Evolutionary conservation across 1,140 invertebrate genomes (phyloP).

Genomic region (Panagrolaimus sp.): DNA sequence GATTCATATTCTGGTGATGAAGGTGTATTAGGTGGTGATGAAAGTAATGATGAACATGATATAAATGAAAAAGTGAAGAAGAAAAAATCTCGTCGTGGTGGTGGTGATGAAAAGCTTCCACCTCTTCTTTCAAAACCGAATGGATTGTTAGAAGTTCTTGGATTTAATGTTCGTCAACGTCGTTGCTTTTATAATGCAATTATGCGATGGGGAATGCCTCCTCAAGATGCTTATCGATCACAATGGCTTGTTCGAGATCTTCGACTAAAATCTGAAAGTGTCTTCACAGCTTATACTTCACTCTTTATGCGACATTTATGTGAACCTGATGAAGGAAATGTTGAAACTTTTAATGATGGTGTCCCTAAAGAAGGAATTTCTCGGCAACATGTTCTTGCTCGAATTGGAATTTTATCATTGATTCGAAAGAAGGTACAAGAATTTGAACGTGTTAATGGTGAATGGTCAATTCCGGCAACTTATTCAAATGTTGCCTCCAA

Average conservation of each 20-base stretch:
- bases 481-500: conserved; percentile 26
- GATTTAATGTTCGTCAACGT: conserved; percentile 98
- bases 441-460: conserved; percentile 95
- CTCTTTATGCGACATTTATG: conserved; percentile 98
- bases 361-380: conserved; percentile 97
- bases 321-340: conserved; percentile 93
- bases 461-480: conserved; percentile 79
- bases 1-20: conserved; percentile 10
- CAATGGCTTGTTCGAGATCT: conserved; percentile 72
- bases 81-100: conserved; percentile 73
- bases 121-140: conserved; percentile 89
- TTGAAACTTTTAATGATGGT: conserved; percentile 95
- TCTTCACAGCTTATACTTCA: conserved; percentile 95
- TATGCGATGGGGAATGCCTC: conserved; percentile 99
- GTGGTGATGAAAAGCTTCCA: conserved; percentile 94
- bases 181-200: conserved; percentile 99
- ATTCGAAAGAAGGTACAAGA: conserved; percentile 93
- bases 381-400: conserved; percentile 90
- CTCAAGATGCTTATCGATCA: conserved; percentile 93
- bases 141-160: conserved; percentile 94
- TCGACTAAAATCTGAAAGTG: conserved; percentile 91
- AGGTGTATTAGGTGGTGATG: background rate
- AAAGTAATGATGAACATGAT: background rate
- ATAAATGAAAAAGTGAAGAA: conserved; percentile 17
- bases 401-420: conserved; percentile 72